Base-by-base conservation (phyloP, 2,888 invertebrate species). In the Syritta pipiens region DNA sequence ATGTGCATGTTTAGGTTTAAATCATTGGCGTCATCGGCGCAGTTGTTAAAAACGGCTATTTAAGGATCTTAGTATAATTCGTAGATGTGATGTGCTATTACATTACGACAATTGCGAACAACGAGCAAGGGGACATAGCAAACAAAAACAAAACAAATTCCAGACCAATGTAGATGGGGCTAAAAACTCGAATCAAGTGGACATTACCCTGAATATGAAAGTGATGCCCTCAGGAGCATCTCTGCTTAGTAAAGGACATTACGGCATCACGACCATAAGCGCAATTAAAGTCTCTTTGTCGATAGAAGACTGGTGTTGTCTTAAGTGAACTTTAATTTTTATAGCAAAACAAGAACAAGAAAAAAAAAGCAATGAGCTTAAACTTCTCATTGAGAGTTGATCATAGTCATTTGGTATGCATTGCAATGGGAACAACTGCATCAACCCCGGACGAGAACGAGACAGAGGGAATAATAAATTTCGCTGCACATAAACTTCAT, bases 391-490 rank as follows among this genome's bases (percentile, higher is more conserved):
- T 79, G 72, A n/a, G n/a, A 72, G 72, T 79, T 79, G 79, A 79
- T 79, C 75, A 63, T 63, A 69, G 63, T 81, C 81, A 81, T 81
- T 81, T 81, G 40, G 63, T 81, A 81, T 81, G 75, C 81, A 81
- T 81, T 74, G 81, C 75, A 81, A 81, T 63, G 75, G 75, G 63
- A 81, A 81, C 68, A 81, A 69, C 79, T 68, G 75, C 81, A 75
- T 75, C 62, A 68, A 46, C 62, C 37, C 42, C 67, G 55, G 42
- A 68, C 63, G 30, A 74, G 62, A 26, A 51, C 81, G 62, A 81
- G 81, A 81, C 81, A 75, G 81, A 81, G 75, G 53, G 81, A 81
- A 81, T 81, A 81, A 69, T 81, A 75, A 81, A 81, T 81, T 75
- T 75, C 28, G 26, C 26, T 59, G 37, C 71, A 53, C 32, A 68